Percentiles rank a stretch among this genome's conserved stretches.
Conservation (phyloP, 1,140 invertebrate genomes). For the Lutraria rhynchaena region DNA sequence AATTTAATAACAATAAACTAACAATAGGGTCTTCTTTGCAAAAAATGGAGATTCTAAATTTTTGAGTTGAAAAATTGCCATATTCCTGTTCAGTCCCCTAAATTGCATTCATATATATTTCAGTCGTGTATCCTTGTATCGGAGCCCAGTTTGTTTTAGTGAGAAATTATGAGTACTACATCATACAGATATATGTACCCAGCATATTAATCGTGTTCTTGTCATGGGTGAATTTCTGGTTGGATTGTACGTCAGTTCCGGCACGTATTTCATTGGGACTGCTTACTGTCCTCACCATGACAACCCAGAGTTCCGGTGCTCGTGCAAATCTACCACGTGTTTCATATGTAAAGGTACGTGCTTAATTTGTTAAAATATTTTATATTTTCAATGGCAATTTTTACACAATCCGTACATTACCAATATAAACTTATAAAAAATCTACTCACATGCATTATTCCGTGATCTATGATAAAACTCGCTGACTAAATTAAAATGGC, state of each 20-base stretch:
- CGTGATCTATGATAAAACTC: too few species aligned
- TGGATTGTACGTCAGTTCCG: conserved; percentile 85
- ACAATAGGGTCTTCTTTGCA: too few species aligned
- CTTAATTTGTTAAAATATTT: too few species aligned
- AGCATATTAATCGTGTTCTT: conserved; percentile 96
- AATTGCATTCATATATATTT: not conserved
- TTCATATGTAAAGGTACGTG: conserved; percentile 86
- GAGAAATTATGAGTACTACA: conserved; percentile 94
- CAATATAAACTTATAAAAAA: too few species aligned
- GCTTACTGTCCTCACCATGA: conserved; percentile 72
- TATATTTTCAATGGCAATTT: too few species aligned
- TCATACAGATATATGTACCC: conserved; percentile 95
- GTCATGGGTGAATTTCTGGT: conserved; percentile 98
- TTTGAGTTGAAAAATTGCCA: too few species aligned
- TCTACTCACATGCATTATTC: too few species aligned
- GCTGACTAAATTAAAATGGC: too few species aligned
- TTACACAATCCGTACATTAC: too few species aligned
- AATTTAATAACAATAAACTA: too few species aligned
- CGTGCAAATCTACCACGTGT: conserved; percentile 62
- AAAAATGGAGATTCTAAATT: too few species aligned
- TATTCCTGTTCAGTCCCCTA: too few species aligned
- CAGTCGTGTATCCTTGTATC: conserved; percentile 78
- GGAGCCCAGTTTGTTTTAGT: conserved; percentile 93
- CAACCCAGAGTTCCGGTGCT: conserved; percentile 62
- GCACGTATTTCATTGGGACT: conserved; percentile 85